phyloP scores from a whole-genome alignment of 2,888 invertebrate genomes.

The Morpho helenor region DNA sequence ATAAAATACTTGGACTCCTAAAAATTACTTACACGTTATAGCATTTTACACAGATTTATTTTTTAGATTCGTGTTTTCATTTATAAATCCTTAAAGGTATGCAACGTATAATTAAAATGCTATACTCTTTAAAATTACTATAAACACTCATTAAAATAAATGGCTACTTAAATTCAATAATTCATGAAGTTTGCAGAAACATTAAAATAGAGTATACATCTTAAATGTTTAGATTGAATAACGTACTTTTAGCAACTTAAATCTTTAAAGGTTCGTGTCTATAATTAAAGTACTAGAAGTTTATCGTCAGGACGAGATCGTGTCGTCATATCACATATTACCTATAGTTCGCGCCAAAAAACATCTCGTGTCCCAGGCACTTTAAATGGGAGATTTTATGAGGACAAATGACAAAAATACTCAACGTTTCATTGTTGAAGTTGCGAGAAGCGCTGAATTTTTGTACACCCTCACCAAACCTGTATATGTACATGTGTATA shows the following conservation, averaged over 20 bases:
- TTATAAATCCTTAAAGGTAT: too few species aligned
- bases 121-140: conserved; percentile 1
- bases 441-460: conserved; percentile 60
- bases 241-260: conserved; percentile 3
- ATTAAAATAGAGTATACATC: too few species aligned
- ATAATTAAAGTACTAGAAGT: not conserved
- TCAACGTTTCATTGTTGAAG: conserved; percentile 75
- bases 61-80: too few species aligned
- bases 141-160: conserved; percentile 10
- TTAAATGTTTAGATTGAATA: conserved; percentile 8
- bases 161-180: conserved; percentile 2
- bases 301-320: conserved; percentile 13
- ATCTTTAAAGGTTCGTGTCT: conserved; percentile 22
- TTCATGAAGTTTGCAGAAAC: conserved; percentile 7
- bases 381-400: conserved; percentile 68
- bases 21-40: too few species aligned
- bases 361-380: conserved; percentile 53
- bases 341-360: conserved; percentile 52
- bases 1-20: too few species aligned
- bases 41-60: too few species aligned
- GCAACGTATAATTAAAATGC: not conserved
- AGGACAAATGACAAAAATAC: conserved; percentile 77
- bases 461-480: conserved; percentile 51
- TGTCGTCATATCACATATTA: conserved; percentile 44
- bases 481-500: conserved; percentile 64